Base-by-base conservation (phyloP, 2,113 vertebrate species). In the Coreoperca whiteheadi region DNA sequence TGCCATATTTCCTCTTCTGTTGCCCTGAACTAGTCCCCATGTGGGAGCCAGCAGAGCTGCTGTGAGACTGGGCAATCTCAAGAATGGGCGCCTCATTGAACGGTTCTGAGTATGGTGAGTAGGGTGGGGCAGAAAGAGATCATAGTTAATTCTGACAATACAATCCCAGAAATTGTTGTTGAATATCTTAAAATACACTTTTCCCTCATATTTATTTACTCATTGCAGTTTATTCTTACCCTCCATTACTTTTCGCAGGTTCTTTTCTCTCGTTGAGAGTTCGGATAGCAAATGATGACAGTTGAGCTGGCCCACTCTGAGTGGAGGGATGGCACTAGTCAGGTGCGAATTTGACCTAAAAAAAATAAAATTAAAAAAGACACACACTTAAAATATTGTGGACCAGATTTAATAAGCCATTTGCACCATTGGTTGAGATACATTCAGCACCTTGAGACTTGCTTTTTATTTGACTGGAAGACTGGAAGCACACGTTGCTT, bases 231-330 rank as follows among this genome's bases (percentile, higher is more conserved):
- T 57, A 41, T 8, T 65, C 82, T n/a, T 86, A 99, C 98, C 98
- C 96, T 98, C 97, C 86, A 99, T 94, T 88, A 97, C 94, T 94
- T 98, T 99, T 78, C 96, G 96, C 87, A 99, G 89, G 91, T 97
- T 97, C 91, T 98, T 98, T 86, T 99, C 98, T 91, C 97, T 98
- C 84, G 96, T 97, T 89, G 97, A 93, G 9, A 99, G 97, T 92
- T 98, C 97, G 0, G 97, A 97, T 30, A 99, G 95, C 91, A 99
- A 96, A 89, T 97, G 95, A 93, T 98, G 97, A 92, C 97, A 97
- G 94, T 97, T 98, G 91, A 99, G 95, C 88, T 99, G 97, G 79
- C 98, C 97, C 0, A 98, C 97, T 95, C 97, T 97, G 75, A 97
- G 95, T 39, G 96, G 96, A 78, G 98, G 97, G 75, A 98, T 94